Evolutionary conservation across 2,888 invertebrate species (phyloP).

Genomic region (Dynastes maya): DNA sequence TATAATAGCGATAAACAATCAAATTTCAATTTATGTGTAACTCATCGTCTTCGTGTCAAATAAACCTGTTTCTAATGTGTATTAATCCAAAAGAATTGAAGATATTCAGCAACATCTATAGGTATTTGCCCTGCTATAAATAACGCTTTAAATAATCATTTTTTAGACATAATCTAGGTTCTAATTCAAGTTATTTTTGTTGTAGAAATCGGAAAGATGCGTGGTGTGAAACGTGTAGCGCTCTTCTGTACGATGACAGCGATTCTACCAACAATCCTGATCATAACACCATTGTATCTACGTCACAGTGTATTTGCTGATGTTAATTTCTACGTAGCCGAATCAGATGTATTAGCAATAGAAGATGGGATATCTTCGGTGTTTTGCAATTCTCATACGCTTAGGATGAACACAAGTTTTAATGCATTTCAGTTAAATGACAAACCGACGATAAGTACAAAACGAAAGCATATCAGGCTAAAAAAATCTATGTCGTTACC

Average conservation of each 20-base stretch:
- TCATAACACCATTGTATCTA: conserved; percentile 85
- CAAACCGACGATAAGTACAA: conserved; percentile 79
- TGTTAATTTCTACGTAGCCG: conserved; percentile 84
- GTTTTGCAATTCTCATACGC: conserved; percentile 85
- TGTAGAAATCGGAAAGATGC: conserved; percentile 81
- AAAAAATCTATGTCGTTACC: conserved; percentile 88
- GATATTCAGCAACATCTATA: conserved; percentile 12
- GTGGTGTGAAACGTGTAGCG: conserved; percentile 84
- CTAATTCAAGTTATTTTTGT: conserved; percentile 14
- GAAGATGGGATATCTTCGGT: conserved; percentile 87
- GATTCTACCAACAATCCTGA: conserved; percentile 82
- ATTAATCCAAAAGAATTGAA: conserved; percentile 37
- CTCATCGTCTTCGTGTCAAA: background rate
- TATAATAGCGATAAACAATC: conserved; percentile 6
- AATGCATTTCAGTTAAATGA: conserved; percentile 68
- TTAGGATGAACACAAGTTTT: conserved; percentile 82
- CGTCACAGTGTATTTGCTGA: conserved; percentile 84
- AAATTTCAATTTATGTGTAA: conserved; percentile 34
- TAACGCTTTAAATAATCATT: background rate
- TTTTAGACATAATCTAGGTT: background rate
- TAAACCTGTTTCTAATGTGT: conserved; percentile 33
- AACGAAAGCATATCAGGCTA: conserved; percentile 82
- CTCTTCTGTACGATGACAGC: conserved; percentile 85
- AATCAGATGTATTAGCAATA: conserved; percentile 89
- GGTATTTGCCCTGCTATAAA: background rate